Percentiles rank a stretch among this genome's conserved stretches.
These are phyloP conservation scores for Brachionus calyciflorus DNA, from an alignment of 1,140 invertebrate genomes.

Conservation along the genomic window DNA sequence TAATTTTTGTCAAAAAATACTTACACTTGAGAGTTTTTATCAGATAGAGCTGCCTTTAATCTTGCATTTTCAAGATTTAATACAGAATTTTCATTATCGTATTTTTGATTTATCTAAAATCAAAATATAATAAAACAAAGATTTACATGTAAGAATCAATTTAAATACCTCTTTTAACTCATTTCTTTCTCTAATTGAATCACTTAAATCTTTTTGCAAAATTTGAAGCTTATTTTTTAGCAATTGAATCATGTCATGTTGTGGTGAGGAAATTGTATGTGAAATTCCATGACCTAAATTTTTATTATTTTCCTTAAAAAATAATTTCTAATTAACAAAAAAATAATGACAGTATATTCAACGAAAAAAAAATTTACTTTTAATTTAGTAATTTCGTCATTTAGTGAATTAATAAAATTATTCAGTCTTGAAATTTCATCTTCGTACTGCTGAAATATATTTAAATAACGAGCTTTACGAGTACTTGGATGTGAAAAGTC, in stretches of 20 bases:
- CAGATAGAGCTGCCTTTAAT: no score
- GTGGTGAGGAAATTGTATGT: conserved; percentile 8
- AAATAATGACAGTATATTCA: conserved; percentile 49
- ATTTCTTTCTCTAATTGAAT: not conserved
- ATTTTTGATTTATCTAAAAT: no score
- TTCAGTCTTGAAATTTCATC: conserved; percentile 28
- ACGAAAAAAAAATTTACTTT: conserved; percentile 50
- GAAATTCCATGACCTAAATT: not conserved
- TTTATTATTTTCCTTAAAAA: conserved; percentile 48
- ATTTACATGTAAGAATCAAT: no score
- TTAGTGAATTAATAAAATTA: conserved; percentile 52
- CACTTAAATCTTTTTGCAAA: not conserved
- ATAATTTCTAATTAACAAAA: conserved; percentile 49
- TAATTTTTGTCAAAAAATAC: no score
- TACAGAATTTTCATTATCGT: no score
- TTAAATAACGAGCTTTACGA: conserved; percentile 27
- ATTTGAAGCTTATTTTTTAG: conserved; percentile 18
- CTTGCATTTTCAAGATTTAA: no score
- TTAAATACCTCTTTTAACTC: conserved; percentile 1
- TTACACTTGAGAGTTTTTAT: no score
- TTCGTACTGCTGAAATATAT: conserved; percentile 33
- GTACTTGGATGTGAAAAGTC: conserved; percentile 5
- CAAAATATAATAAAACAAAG: no score
- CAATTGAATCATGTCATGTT: conserved; percentile 40
- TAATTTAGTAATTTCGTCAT: conserved; percentile 51